These are phyloP conservation scores for Crotalus helleri DNA, from an alignment of 2,113 vertebrate species.

Conservation along the genomic window DNA sequence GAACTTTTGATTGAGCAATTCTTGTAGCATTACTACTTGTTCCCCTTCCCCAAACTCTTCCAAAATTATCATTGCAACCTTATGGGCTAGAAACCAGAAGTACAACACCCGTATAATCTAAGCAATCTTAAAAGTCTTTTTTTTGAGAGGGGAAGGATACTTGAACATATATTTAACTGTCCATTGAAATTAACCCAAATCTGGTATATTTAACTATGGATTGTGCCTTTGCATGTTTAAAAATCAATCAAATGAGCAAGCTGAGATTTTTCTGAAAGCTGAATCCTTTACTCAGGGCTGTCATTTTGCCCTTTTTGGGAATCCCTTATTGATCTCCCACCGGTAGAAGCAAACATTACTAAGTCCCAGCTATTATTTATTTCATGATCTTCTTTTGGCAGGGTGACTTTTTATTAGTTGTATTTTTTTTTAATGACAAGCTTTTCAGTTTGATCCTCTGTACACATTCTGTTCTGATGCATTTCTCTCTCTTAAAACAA, in stretches of 20 bases:
- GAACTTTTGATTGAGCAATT: neutral
- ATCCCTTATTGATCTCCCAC: neutral
- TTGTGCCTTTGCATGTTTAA: neutral
- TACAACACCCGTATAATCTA: neutral
- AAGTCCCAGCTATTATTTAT: neutral
- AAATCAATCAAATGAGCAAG: neutral
- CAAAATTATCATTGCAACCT: neutral
- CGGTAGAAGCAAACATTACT: neutral
- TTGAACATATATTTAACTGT: neutral
- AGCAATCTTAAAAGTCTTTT: neutral
- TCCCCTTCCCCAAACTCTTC: neutral
- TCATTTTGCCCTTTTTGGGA: neutral
- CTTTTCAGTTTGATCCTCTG: constrained; percentile 43
- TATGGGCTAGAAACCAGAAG: neutral
- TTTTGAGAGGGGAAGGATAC: neutral
- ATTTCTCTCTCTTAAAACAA: constrained; percentile 52
- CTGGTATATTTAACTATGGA: neutral
- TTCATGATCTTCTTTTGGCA: neutral
- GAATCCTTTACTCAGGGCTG: neutral
- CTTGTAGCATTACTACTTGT: neutral
- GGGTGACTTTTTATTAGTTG: neutral
- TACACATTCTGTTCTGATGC: constrained; percentile 43
- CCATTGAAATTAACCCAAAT: neutral
- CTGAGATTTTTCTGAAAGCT: neutral
- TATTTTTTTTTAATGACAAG: neutral